phyloP scores from a whole-genome alignment of 1,140 invertebrate species.

The Bombus difficillimus region DNA sequence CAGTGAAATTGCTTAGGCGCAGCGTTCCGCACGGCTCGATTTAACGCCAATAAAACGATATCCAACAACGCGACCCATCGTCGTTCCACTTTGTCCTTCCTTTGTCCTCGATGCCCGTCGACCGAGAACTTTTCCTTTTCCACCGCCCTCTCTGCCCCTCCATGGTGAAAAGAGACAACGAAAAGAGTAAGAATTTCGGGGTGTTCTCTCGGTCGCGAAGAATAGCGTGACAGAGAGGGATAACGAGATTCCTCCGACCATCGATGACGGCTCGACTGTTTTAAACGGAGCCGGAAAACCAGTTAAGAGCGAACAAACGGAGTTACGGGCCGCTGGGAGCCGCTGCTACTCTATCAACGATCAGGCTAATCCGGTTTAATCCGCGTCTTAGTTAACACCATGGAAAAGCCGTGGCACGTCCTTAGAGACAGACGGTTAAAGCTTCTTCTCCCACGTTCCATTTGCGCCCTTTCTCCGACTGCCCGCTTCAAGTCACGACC shows the following conservation, averaged over 20 bases:
- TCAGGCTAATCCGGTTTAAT: conserved; percentile 62
- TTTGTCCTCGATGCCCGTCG: background rate
- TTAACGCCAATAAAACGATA: conserved; percentile 23
- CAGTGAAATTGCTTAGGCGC: conserved; percentile 25
- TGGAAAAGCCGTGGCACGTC: conserved; percentile 45
- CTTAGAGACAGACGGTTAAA: conserved; percentile 10
- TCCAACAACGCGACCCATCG: background rate
- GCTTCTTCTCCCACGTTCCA: background rate
- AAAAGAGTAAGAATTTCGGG: background rate
- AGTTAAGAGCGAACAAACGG: conserved; percentile 50
- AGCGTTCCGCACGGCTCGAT: conserved; percentile 8
- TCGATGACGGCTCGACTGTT: conserved; percentile 41
- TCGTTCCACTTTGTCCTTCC: background rate
- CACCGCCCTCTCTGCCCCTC: background rate
- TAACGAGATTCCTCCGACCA: conserved; percentile 53
- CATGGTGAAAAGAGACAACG: background rate
- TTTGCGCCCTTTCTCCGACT: background rate
- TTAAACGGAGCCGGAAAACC: conserved; percentile 44
- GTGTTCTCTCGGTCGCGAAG: background rate
- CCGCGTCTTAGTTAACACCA: conserved; percentile 59
- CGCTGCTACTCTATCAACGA: conserved; percentile 46
- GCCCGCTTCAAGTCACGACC: background rate
- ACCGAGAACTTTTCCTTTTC: background rate
- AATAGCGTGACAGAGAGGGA: background rate
- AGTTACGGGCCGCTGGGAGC: background rate